Evolutionary conservation across 1,140 invertebrate genomes (phyloP), one percentile per base, ranked within the genome.

Genomic region (Lerema accius): DNA sequence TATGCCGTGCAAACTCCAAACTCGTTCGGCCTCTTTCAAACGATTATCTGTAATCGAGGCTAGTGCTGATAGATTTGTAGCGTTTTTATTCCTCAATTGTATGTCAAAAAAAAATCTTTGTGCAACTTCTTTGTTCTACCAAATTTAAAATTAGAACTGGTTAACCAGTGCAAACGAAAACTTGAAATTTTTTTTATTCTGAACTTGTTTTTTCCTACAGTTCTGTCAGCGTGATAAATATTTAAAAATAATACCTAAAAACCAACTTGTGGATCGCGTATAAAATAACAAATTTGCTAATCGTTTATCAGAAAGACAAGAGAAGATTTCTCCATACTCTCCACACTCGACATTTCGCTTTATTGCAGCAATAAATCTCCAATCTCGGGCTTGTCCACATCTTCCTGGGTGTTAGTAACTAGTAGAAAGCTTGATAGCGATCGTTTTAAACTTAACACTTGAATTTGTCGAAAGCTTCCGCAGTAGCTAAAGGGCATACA

Each of bases 31-130:
- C 40, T 58, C 53, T 45, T 35, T 58, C 32, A 35, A 45, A 58
- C 45, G 63, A 68, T 68, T 67, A 67, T 65, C 10, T 53, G 17
- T 63, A 43, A 71, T 65, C 45, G 51, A 62, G 58, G 69, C 58
- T 71, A 71, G 67, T 61, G n/a, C n/a, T n/a, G n/a, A n/a, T n/a
- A n/a, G n/a, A n/a, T n/a, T 23, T 23, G 2, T 23, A 23, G 19
- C 5, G 19, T 23, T 23, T 23, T 23, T 5, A 23, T 23, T 23
- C 5, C 5, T 3, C 2, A 23, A 5, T 23, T 23, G 2, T 23
- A 23, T 23, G 5, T 3, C 5, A 23, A 23, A 23, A n/a, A n/a
- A n/a, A n/a, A n/a, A n/a, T n/a, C n/a, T n/a, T n/a, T n/a, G n/a
- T n/a, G n/a, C n/a, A n/a, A n/a, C n/a, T n/a, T n/a, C n/a, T n/a